Evolutionary conservation across 2,888 invertebrate genomes (phyloP).

Genomic region (Hemaris fuciformis): DNA sequence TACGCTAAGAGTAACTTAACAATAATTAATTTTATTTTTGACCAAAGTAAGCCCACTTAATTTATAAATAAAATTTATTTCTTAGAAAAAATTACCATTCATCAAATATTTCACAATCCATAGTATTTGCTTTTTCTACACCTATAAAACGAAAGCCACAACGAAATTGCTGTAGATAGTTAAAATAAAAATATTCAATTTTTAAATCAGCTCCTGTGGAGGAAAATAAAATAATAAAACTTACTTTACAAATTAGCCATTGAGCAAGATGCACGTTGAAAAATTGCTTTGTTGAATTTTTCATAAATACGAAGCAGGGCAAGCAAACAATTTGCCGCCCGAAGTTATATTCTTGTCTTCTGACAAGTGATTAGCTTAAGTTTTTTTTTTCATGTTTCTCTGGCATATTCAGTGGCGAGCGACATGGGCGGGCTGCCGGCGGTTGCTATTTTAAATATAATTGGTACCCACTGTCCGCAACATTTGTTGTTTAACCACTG

Average conservation of each 20-base stretch:
- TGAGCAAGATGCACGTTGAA: not conserved
- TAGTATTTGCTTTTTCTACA: not conserved
- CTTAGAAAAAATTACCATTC: too few species aligned
- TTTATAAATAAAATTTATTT: too few species aligned
- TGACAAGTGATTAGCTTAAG: conserved; percentile 4
- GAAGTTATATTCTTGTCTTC: conserved; percentile 4
- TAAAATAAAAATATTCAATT: not conserved
- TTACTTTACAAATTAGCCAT: not conserved
- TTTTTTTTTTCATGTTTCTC: not conserved
- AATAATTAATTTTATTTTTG: too few species aligned
- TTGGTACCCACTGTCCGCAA: conserved; percentile 43
- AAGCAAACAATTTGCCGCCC: conserved; percentile 8
- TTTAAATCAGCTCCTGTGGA: not conserved
- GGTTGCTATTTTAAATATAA: conserved; percentile 54
- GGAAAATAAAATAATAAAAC: not conserved
- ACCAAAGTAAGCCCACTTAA: too few species aligned
- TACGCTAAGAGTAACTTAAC: too few species aligned
- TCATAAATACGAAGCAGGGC: not conserved
- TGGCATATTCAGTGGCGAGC: conserved; percentile 25
- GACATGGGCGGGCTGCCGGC: conserved; percentile 44
- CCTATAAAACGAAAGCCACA: not conserved
- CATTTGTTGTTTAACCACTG: conserved; percentile 41
- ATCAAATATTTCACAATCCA: too few species aligned
- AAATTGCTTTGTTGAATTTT: not conserved
- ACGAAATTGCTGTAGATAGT: not conserved